These are phyloP conservation scores for Synergus umbraculus DNA, from an alignment of 2,888 invertebrate species.

Conservation along the genomic window DNA sequence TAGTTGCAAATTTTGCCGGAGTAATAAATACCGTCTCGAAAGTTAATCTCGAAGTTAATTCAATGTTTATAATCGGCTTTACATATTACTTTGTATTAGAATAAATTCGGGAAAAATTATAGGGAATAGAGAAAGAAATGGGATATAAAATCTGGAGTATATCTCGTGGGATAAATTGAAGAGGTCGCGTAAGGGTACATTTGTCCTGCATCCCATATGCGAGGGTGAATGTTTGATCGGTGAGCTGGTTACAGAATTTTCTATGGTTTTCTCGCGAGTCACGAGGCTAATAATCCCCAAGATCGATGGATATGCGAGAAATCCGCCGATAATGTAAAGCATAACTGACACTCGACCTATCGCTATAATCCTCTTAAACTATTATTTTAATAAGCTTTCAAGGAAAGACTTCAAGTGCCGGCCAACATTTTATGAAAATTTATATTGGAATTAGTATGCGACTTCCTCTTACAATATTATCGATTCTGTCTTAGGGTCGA, in stretches of 20 bases:
- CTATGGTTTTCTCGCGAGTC: constrained; percentile 42
- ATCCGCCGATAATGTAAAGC: constrained; percentile 65
- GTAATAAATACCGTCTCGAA: too few relatives aligned
- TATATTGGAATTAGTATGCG: constrained; percentile 46
- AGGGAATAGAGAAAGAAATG: background rate
- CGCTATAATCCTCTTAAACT: constrained; percentile 72
- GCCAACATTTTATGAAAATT: constrained; percentile 68
- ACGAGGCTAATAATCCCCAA: constrained; percentile 48
- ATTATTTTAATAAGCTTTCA: constrained; percentile 70
- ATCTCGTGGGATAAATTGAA: constrained; percentile 1
- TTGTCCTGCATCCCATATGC: background rate
- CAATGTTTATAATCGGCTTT: too few relatives aligned
- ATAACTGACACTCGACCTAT: constrained; percentile 73
- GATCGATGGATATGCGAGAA: constrained; percentile 61
- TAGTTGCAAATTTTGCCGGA: background rate
- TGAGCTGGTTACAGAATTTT: constrained; percentile 34
- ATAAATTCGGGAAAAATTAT: background rate
- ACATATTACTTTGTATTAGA: too few relatives aligned
- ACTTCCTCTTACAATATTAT: constrained; percentile 2
- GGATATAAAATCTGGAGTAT: background rate
- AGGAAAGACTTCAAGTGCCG: constrained; percentile 72
- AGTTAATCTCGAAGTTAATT: too few relatives aligned
- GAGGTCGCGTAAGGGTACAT: background rate
- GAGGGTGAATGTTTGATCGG: constrained; percentile 20
- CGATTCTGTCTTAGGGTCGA: constrained; percentile 1